Evolutionary conservation across 2,888 invertebrate species (phyloP).

Genomic region (Drosophila dives): DNA sequence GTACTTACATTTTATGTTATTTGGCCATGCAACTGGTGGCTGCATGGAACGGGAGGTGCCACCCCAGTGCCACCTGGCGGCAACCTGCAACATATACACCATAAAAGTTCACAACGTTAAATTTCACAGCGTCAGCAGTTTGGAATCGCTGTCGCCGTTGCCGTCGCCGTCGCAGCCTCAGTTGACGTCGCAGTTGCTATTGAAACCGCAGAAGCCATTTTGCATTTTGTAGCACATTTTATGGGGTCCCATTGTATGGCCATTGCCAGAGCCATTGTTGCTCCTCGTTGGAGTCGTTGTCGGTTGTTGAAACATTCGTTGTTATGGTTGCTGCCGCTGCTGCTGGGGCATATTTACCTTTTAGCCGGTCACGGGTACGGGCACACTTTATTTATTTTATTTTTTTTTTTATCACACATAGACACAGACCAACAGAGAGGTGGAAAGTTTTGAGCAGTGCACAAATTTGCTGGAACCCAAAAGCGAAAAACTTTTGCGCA

Average conservation of each 20-base stretch:
- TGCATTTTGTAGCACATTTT: conserved; percentile 81
- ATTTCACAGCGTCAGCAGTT: conserved; percentile 71
- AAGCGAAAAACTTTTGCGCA: conserved; percentile 77
- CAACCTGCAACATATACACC: conserved; percentile 39
- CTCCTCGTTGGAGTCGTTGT: conserved; percentile 22
- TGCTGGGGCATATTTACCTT: conserved; percentile 73
- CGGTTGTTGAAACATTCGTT: conserved; percentile 1
- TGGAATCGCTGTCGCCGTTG: conserved; percentile 8
- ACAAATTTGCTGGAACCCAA: conserved; percentile 74
- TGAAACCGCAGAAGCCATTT: conserved; percentile 80
- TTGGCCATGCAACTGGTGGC: conserved; percentile 76
- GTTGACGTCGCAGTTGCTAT: conserved; percentile 61
- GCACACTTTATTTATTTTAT: conserved; percentile 6
- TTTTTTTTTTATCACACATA: conserved; percentile 24
- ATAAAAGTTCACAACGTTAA: conserved; percentile 75
- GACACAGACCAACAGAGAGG: conserved; percentile 12
- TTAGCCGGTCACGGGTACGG: conserved; percentile 46
- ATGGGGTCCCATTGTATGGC: conserved; percentile 72
- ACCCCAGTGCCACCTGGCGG: conserved; percentile 37
- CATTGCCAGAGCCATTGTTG: conserved; percentile 70
- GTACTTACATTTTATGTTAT: conserved; percentile 69
- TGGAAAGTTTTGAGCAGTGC: conserved; percentile 63
- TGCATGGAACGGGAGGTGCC: conserved; percentile 21
- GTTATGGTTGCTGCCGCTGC: conserved; percentile 23
- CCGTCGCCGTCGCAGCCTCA: conserved; percentile 3